Conservation (phyloP, 2,113 vertebrate species). For the Semicossyphus pulcher region DNA sequence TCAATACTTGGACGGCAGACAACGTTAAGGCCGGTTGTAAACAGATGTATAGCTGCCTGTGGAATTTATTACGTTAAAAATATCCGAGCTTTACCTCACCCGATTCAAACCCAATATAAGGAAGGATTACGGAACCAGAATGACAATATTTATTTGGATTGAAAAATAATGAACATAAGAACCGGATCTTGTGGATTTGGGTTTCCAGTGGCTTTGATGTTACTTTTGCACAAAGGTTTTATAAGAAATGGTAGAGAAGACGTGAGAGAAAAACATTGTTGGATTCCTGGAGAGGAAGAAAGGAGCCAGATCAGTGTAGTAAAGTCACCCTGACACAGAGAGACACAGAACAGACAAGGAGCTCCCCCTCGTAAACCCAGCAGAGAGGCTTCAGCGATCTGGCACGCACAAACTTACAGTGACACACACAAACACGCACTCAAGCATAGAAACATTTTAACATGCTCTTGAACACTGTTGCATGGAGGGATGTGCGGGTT, state of each 20-base stretch:
- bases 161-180: too few relatives aligned
- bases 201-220: background rate
- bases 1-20: background rate
- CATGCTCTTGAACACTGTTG: slow-evolving; percentile 8
- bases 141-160: too few relatives aligned
- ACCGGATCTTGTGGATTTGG: background rate
- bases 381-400: slow-evolving; percentile 56
- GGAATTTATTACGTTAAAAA: too few relatives aligned
- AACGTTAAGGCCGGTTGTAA: background rate
- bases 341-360: slow-evolving; percentile 77
- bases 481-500: slow-evolving; percentile 32
- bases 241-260: slow-evolving; percentile 12
- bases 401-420: slow-evolving; percentile 23
- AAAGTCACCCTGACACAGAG: slow-evolving; percentile 80
- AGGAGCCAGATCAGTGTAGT: slow-evolving; percentile 73
- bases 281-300: slow-evolving; percentile 55
- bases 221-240: background rate
- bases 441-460: slow-evolving; percentile 12
- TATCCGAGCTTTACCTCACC: too few relatives aligned
- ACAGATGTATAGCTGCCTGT: background rate
- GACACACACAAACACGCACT: slow-evolving; percentile 25
- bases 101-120: too few relatives aligned
- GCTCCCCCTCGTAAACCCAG: slow-evolving; percentile 70
- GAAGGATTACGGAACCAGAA: too few relatives aligned
- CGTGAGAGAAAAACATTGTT: slow-evolving; percentile 40